These are phyloP conservation scores for Dipodomys ordii DNA, from an alignment of 2,113 vertebrate species.

Conservation along the genomic window DNA sequence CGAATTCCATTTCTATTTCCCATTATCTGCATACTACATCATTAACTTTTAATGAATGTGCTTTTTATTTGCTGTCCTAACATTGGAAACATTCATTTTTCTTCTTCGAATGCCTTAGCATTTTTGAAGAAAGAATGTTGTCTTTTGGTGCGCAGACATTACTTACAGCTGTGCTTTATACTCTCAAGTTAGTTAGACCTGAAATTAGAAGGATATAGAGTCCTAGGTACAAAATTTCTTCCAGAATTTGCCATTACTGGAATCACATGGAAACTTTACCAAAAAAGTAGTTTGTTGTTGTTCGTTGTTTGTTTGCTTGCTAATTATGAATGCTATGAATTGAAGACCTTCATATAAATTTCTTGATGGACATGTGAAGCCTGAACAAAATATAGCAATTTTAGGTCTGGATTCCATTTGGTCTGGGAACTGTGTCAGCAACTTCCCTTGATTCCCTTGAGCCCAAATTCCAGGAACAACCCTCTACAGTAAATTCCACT, in stretches of 20 bases:
- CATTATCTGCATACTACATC: conserved; percentile 74
- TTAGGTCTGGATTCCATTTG: too few relatives aligned
- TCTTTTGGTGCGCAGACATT: background rate
- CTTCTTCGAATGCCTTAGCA: conserved; percentile 18
- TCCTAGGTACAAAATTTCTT: background rate
- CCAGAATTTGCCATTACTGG: background rate
- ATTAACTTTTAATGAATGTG: conserved; percentile 83
- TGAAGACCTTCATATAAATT: background rate
- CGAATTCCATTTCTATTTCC: conserved; percentile 78
- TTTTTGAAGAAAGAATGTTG: conserved; percentile 50
- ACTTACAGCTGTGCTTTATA: conserved; percentile 47
- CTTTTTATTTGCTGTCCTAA: conserved; percentile 73
- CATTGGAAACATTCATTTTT: conserved; percentile 20
- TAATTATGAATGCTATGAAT: background rate
- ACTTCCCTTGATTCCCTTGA: too few relatives aligned
- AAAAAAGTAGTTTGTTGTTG: background rate
- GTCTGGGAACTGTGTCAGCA: too few relatives aligned
- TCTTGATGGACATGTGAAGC: background rate
- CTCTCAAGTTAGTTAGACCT: background rate
- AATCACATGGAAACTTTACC: background rate
- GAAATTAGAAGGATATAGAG: background rate
- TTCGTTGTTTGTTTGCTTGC: background rate
- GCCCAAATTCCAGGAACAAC: too few relatives aligned
- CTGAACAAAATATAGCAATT: too few relatives aligned
- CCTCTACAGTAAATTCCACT: too few relatives aligned